Percentiles rank a stretch among this genome's conserved stretches.
phyloP scores from a whole-genome alignment of 2,888 invertebrate species.

The Drosophila nr. perissopoda region DNA sequence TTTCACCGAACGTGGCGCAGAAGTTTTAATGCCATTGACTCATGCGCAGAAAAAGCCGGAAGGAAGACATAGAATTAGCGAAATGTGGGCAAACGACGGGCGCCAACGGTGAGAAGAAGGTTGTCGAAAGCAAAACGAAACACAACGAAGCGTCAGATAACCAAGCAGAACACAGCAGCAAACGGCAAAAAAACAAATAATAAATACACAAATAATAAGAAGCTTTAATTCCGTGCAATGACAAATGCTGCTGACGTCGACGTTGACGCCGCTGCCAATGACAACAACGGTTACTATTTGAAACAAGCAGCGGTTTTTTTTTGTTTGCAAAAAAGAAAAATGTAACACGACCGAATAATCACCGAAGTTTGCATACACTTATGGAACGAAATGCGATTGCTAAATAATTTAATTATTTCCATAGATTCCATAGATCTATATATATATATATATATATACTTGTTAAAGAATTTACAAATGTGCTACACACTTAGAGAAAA shows the following conservation, averaged over 20 bases:
- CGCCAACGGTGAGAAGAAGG: background rate
- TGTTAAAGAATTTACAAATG: background rate
- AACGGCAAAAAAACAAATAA: background rate
- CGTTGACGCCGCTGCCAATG: constrained; percentile 4
- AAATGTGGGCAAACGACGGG: constrained; percentile 13
- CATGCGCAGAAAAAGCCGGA: constrained; percentile 57
- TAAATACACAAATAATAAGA: background rate
- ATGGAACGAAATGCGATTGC: background rate
- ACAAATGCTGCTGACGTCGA: constrained; percentile 26
- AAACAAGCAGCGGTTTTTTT: constrained; percentile 11
- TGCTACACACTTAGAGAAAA: background rate
- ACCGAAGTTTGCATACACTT: constrained; percentile 6
- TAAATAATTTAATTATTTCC: background rate
- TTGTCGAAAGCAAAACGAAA: background rate
- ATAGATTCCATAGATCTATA: background rate
- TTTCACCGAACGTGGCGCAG: constrained; percentile 47
- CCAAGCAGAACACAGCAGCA: background rate
- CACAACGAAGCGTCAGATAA: constrained; percentile 1
- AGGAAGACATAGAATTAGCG: constrained; percentile 34
- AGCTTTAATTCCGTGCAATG: constrained; percentile 44
- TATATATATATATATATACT: background rate
- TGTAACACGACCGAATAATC: background rate
- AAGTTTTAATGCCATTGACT: constrained; percentile 57
- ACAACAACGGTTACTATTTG: constrained; percentile 58
- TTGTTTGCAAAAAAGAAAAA: constrained; percentile 2